Evolutionary conservation across 2,888 invertebrate species (phyloP), one percentile per base, ranked within the genome.

Genomic region (Ctenicera cuprea): DNA sequence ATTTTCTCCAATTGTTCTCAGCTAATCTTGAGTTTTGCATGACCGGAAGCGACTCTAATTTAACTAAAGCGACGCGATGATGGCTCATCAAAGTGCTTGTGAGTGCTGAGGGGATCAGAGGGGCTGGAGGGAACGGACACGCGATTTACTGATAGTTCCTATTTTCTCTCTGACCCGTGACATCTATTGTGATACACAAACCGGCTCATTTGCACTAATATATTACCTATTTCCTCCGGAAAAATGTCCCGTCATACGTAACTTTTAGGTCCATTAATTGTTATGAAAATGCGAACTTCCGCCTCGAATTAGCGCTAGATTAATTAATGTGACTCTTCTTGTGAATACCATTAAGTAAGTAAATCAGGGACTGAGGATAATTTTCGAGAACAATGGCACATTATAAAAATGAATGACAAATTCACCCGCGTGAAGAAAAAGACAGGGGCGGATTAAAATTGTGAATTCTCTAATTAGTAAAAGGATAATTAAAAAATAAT

Each of bases 161-260:
- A 41, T 61, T 69, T 61, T 26, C 26, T 18, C 69, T 43, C 52
- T 69, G 62, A 69, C 38, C 70, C 70, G 54, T 64, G 26, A 54
- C 70, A 57, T 26, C 52, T 26, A 71, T 71, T 71, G 70, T 68
- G 38, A 64, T 43, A 22, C 57, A 43, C 43, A 18, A 45, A 63
- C 48, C 67, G 48, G 20, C 67, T 74, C 74, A 74, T 71, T 74
- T 74, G 59, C 71, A 71, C 67, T 74, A 71, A 74, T 74, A 59
- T 71, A 74, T 74, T 71, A 63, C 52, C 66, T 68, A 74, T 74
- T 74, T 74, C 74, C 74, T 63, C 66, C 64, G 74, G 74, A 74
- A 74, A 74, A 74, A 74, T 54, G 70, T 66, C 65, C 57, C 71
- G 18, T 45, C 50, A 38, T 62, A 57, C 43, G 43, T 45, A 65